Conservation (phyloP, 2,888 invertebrate genomes). For the Chaitophorus viminalis region DNA sequence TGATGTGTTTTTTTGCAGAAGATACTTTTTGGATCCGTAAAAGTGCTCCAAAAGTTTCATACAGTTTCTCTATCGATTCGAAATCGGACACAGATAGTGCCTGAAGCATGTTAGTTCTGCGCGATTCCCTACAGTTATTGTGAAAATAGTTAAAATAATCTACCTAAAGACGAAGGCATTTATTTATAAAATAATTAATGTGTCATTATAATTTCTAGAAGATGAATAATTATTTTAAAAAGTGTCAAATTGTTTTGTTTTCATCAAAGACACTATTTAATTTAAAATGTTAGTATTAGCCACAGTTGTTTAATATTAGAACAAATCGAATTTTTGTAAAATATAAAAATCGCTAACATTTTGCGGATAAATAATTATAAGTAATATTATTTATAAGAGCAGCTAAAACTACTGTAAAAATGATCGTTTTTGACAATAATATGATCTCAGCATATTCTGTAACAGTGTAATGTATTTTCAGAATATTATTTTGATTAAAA, state of each 20-base stretch:
- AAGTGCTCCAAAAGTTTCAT: not conserved
- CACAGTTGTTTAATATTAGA: not conserved
- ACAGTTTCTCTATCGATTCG: not conserved
- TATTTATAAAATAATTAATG: not conserved
- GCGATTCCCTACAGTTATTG: not conserved
- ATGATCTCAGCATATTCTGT: too few species aligned
- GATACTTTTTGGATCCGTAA: not conserved
- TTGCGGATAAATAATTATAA: not conserved
- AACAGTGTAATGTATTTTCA: too few species aligned
- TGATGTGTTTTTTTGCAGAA: not conserved
- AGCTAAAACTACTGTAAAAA: not conserved
- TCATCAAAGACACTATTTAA: too few species aligned
- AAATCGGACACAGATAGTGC: not conserved
- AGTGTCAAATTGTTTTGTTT: too few species aligned
- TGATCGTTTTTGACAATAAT: not conserved
- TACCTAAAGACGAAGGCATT: not conserved
- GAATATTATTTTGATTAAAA: too few species aligned
- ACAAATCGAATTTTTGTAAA: not conserved
- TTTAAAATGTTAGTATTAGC: too few species aligned
- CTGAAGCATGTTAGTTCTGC: not conserved
- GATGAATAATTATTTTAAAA: not conserved
- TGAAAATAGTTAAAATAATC: not conserved
- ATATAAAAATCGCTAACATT: not conserved
- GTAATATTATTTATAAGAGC: too few species aligned
- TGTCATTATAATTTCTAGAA: too few species aligned